Conservation (phyloP, 1,140 invertebrate species). For the Neuroterus valhalla region DNA sequence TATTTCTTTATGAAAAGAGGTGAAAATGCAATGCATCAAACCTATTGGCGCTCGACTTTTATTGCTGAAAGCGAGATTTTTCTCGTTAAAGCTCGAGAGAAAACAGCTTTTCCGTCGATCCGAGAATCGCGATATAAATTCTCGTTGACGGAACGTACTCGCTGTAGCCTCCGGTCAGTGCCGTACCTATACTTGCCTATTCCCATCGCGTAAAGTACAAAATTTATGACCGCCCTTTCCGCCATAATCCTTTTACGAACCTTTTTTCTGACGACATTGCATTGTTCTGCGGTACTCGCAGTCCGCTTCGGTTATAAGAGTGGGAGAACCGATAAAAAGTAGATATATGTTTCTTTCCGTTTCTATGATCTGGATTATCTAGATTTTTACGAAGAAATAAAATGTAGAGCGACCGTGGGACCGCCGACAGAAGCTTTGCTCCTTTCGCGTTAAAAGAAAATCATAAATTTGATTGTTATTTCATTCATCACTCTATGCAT, state of each 20-base stretch:
- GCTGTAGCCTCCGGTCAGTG: slow-evolving; percentile 24
- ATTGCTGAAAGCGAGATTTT: slow-evolving; percentile 23
- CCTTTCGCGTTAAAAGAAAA: too few species aligned
- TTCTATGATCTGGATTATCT: background rate
- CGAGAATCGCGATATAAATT: slow-evolving; percentile 28
- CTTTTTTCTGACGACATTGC: slow-evolving; percentile 4
- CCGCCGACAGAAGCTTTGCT: too few species aligned
- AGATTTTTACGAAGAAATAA: background rate
- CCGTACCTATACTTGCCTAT: slow-evolving; percentile 8
- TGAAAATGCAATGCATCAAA: slow-evolving; percentile 18
- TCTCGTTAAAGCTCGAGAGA: slow-evolving; percentile 20
- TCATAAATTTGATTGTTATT: too few species aligned
- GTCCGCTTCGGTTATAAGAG: background rate
- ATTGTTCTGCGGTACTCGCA: slow-evolving; percentile 16
- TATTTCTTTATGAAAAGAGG: slow-evolving; percentile 14
- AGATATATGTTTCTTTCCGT: background rate
- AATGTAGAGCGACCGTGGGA: too few species aligned
- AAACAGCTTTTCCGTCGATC: slow-evolving; percentile 28
- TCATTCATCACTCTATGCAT: too few species aligned
- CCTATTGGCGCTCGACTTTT: slow-evolving; percentile 15
- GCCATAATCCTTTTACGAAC: slow-evolving; percentile 13
- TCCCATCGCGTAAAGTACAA: slow-evolving; percentile 17
- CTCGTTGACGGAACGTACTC: slow-evolving; percentile 24
- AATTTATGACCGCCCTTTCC: slow-evolving; percentile 14
- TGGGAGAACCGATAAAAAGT: background rate